phyloP scores from a whole-genome alignment of 2,797 vertebrate species.

The Gambelia wislizenii region DNA sequence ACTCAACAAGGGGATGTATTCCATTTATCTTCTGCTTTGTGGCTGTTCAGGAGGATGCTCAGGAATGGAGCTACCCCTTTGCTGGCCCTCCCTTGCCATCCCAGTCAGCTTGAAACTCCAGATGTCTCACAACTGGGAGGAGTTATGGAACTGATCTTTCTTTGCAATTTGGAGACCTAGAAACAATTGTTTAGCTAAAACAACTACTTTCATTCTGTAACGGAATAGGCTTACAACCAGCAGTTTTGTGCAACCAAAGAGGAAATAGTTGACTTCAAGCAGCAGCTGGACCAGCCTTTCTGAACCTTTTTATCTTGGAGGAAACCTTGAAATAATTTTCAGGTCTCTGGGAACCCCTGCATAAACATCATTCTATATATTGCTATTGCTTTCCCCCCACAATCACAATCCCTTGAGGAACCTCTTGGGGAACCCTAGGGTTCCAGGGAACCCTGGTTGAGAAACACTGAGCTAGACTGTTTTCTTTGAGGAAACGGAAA shows the following conservation, averaged over 20 bases:
- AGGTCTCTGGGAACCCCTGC: too few relatives aligned
- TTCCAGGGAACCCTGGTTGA: too few relatives aligned
- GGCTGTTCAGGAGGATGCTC: background rate
- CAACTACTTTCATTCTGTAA: background rate
- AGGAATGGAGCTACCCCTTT: background rate
- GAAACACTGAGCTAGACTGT: too few relatives aligned
- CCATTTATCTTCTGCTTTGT: background rate
- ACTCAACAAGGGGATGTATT: background rate
- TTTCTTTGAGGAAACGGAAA: background rate
- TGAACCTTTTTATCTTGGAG: too few relatives aligned
- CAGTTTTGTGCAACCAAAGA: background rate
- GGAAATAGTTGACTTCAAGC: background rate
- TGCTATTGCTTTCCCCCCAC: too few relatives aligned
- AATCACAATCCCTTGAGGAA: too few relatives aligned
- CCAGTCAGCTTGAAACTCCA: background rate
- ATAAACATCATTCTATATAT: too few relatives aligned
- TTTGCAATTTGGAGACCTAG: background rate
- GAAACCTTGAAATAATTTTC: too few relatives aligned
- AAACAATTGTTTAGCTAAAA: background rate
- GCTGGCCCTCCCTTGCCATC: background rate
- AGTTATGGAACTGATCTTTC: background rate
- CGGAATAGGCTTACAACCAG: background rate
- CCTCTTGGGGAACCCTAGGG: too few relatives aligned
- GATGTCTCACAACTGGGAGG: background rate
- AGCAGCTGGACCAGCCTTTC: too few relatives aligned